These are phyloP conservation scores for Ceryle rudis DNA, from an alignment of 2,797 vertebrate species.

Conservation along the genomic window DNA sequence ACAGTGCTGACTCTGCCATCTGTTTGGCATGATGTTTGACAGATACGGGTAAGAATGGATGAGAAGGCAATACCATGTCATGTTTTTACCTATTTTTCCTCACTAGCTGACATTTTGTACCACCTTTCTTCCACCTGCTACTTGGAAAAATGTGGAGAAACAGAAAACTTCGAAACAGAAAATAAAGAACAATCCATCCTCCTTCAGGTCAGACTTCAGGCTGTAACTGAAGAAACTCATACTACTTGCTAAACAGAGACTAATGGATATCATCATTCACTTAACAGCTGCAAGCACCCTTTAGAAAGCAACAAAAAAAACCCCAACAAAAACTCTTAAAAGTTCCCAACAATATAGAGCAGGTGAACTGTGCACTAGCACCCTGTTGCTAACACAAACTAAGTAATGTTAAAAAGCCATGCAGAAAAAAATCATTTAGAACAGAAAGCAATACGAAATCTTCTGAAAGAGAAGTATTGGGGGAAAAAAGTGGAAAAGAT, in stretches of 20 bases:
- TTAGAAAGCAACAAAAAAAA: background rate
- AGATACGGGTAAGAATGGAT: conserved; percentile 6
- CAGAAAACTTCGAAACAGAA: background rate
- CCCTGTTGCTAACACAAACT: background rate
- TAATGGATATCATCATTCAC: background rate
- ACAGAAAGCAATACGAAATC: background rate
- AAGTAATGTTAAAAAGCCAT: background rate
- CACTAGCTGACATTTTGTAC: background rate
- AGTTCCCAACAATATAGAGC: background rate
- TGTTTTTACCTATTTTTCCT: conserved; percentile 17
- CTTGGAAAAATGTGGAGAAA: background rate
- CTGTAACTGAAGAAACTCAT: background rate
- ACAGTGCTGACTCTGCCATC: conserved; percentile 27
- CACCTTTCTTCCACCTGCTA: background rate
- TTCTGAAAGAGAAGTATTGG: background rate
- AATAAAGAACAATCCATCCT: background rate
- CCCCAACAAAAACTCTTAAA: background rate
- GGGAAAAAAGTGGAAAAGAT: background rate
- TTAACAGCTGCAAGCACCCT: background rate
- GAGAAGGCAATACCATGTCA: background rate
- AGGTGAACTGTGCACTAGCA: background rate
- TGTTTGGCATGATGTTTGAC: conserved; percentile 32
- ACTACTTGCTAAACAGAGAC: background rate
- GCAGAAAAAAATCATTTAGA: background rate
- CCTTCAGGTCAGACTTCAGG: background rate